A percentile compares a stretch with the other conserved stretches of the same genome.
These are phyloP conservation scores for Pyrocoelia pectoralis DNA, from an alignment of 2,888 invertebrate species.

Conservation along the genomic window DNA sequence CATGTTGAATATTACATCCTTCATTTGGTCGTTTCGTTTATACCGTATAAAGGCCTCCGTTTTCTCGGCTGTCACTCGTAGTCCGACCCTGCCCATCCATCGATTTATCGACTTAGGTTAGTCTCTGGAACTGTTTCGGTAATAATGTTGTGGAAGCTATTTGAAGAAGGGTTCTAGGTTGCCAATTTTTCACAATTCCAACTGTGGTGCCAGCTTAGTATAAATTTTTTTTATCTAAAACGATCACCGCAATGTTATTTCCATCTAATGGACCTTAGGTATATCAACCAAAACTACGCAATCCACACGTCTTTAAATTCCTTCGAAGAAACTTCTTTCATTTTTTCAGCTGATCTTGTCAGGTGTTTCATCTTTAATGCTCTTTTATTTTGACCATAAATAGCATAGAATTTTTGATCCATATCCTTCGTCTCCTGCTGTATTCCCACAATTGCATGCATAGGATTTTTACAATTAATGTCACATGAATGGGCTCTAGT, in stretches of 20 bases:
- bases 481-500: constrained; percentile 5
- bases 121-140: no score
- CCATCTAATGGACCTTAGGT: constrained; percentile 4
- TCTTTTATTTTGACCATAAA: background rate
- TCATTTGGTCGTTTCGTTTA: no score
- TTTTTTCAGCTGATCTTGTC: constrained; percentile 9
- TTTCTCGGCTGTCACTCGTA: no score
- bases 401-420: background rate
- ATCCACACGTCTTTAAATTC: constrained; percentile 14
- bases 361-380: background rate
- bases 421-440: constrained; percentile 2
- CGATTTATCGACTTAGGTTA: no score
- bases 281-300: constrained; percentile 7
- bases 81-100: no score
- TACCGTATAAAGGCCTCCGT: no score
- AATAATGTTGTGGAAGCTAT: no score
- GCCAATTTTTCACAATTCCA: no score
- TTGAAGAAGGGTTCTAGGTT: no score
- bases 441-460: background rate
- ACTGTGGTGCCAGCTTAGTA: no score
- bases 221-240: no score
- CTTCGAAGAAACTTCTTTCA: constrained; percentile 12
- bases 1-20: no score
- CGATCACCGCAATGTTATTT: background rate
- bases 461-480: constrained; percentile 4